Percentiles rank a stretch among this genome's conserved stretches.
Conservation (phyloP, 1,140 invertebrate genomes). For the Philopotamus ludificatus region DNA sequence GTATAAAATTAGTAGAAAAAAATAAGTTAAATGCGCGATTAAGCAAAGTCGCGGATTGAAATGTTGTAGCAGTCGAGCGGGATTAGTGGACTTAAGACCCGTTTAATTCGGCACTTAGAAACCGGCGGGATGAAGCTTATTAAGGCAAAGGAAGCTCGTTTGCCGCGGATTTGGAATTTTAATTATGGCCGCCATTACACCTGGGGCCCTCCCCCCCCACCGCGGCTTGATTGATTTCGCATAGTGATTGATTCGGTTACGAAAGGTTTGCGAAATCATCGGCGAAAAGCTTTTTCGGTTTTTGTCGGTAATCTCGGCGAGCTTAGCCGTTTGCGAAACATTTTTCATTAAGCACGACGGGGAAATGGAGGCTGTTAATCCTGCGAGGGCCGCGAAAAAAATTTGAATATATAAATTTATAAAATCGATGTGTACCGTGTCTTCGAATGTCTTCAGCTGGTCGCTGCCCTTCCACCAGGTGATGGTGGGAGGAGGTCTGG, state of each 20-base stretch:
- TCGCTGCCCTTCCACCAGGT: slow-evolving; percentile 70
- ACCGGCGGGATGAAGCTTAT: not conserved
- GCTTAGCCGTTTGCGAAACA: not conserved
- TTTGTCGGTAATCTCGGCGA: not conserved
- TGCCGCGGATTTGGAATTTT: not conserved
- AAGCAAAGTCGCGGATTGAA: slow-evolving; percentile 9
- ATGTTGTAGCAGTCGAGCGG: slow-evolving; percentile 8
- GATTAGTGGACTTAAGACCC: slow-evolving; percentile 8
- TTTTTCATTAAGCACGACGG: not conserved
- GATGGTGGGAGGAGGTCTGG: slow-evolving; percentile 67
- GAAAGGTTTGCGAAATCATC: not conserved
- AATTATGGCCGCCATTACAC: slow-evolving; percentile 1
- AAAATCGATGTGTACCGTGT: slow-evolving; percentile 57
- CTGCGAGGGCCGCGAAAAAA: not conserved
- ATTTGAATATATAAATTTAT: not conserved
- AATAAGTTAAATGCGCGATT: not conserved
- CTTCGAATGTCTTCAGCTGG: slow-evolving; percentile 58
- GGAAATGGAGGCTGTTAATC: not conserved
- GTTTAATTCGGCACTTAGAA: slow-evolving; percentile 14
- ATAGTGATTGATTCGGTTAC: not conserved
- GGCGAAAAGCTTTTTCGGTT: not conserved
- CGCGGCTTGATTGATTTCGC: slow-evolving; percentile 15
- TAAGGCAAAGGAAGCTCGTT: not conserved
- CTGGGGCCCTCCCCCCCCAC: not conserved
- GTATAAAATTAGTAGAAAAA: not conserved